Evolutionary conservation across 2,113 vertebrate species (phyloP).

Genomic region (Apaloderma vittatum): DNA sequence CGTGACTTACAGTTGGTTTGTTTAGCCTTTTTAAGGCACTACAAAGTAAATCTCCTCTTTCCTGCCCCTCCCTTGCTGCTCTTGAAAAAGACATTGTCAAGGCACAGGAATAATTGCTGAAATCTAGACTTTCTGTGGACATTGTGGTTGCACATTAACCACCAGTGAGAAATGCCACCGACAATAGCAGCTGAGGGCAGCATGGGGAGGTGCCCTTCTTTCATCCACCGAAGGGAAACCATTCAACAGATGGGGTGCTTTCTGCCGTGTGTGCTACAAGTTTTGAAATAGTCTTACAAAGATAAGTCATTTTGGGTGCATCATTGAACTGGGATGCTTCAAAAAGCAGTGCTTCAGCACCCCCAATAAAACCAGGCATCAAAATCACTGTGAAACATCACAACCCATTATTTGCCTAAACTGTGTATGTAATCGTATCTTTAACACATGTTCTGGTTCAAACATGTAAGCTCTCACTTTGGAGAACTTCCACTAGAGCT

Average conservation of each 20-base stretch:
- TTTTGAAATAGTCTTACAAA: neutral
- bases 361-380: neutral
- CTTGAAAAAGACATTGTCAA: slow-evolving; percentile 28
- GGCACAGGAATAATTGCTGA: slow-evolving; percentile 26
- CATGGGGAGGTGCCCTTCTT: neutral
- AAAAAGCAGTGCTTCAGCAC: neutral
- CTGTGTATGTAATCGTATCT: neutral
- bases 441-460: neutral
- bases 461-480: neutral
- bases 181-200: neutral
- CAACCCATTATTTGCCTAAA: neutral
- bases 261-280: neutral
- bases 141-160: slow-evolving; percentile 63
- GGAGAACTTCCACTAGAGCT: neutral
- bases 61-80: slow-evolving; percentile 42
- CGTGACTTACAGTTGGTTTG: neutral
- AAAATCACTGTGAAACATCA: neutral
- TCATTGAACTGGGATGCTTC: neutral
- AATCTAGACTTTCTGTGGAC: slow-evolving; percentile 28
- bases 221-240: neutral
- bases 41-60: slow-evolving; percentile 37
- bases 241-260: neutral
- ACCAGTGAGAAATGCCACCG: neutral
- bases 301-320: neutral
- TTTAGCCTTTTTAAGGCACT: slow-evolving; percentile 8